Evolutionary conservation across 2,113 vertebrate genomes (phyloP), one percentile per base, ranked within the genome.

Genomic region (Ophthalmolycus amberensis): DNA sequence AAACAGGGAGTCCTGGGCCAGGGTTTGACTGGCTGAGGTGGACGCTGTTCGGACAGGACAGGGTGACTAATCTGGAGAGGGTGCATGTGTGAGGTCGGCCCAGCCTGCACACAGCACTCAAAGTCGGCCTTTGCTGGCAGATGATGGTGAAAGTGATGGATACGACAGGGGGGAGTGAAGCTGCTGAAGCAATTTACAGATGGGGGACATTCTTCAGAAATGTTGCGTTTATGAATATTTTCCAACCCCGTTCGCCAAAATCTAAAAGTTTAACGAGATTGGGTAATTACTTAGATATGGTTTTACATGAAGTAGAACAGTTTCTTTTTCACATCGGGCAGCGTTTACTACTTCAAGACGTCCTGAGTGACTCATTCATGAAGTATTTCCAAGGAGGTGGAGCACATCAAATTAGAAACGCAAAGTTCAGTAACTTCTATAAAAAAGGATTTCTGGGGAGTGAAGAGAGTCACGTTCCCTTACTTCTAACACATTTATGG

Each of bases 181-280:
- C 87, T 90, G 85, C 63, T 82, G 75, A 92, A 88, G 88, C 85
- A 32, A 86, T 89, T 87, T 63, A 85, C 73, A 88, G 64, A 77
- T 38, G 34, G 77, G 68, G 68, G 44, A 83, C 65, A 77, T 71
- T 70, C 29, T 70, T 27, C 77, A 72, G 56, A 77, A 76, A 69
- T 74, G 48, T 65, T 50, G 29, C 6, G 37, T 75, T 80, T 50
- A 62, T 76, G 71, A 89, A 85, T 48, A 75, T 62, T 88, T 85
- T 82, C 40, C 77, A 79, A 38, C 29, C 68, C 25, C 56, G 18
- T 4, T 44, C 1, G 79, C 72, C 77, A 66, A 87, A 82, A 68
- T 44, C 16, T 10, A 68, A 62, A 75, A 54, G 22, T 75, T 54
- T 75, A 42, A 71, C 22, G 68, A 65, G 64, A 65, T 64, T 9